phyloP scores from a whole-genome alignment of 2,888 invertebrate species.

The Chorisops tibialis region DNA sequence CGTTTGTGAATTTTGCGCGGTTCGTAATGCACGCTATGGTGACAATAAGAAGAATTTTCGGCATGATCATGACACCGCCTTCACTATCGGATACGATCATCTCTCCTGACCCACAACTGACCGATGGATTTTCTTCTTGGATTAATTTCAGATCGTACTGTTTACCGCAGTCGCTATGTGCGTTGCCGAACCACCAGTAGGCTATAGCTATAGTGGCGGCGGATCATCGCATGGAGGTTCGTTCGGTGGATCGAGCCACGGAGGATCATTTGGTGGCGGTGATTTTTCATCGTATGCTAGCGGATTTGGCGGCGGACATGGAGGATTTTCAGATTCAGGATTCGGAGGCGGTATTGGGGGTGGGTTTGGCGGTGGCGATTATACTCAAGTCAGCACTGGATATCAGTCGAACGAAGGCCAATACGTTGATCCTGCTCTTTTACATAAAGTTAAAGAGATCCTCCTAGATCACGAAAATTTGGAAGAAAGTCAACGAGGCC shows the following conservation, averaged over 20 bases:
- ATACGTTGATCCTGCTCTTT: conserved; percentile 67
- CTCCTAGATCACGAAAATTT: conserved; percentile 70
- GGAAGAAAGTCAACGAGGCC: conserved; percentile 52
- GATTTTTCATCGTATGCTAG: conserved; percentile 26
- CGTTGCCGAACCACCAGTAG: conserved; percentile 65
- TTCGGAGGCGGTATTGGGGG: conserved; percentile 8
- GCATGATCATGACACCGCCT: not conserved
- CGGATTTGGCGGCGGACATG: conserved; percentile 22
- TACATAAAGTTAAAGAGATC: conserved; percentile 75
- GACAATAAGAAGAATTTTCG: conserved; percentile 15
- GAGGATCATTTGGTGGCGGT: conserved; percentile 21
- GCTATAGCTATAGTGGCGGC: conserved; percentile 54
- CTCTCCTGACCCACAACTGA: not conserved
- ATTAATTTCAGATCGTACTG: conserved; percentile 65
- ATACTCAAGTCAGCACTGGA: conserved; percentile 67
- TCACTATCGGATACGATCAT: not conserved
- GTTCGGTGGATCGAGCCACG: conserved; percentile 24
- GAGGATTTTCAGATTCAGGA: conserved; percentile 11
- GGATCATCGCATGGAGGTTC: conserved; percentile 13
- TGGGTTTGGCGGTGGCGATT: conserved; percentile 55
- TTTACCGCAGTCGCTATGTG: conserved; percentile 66
- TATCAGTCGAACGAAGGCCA: conserved; percentile 73
- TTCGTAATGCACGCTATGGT: not conserved
- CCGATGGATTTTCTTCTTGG: not conserved
- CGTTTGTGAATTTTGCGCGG: not conserved